Evolutionary conservation across 2,113 vertebrate species (phyloP).

Genomic region (Bos taurus): ARS-UCD2.0 NC_037333.1:61137501-61138000

Average conservation of each 20-base stretch:
- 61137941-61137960: neutral
- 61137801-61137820: neutral
- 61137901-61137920: neutral
- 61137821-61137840: neutral
- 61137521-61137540: conserved; percentile 20
- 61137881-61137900: neutral
- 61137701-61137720: conserved; percentile 28
- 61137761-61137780: neutral
- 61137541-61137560: neutral
- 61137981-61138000: neutral
- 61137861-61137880: neutral
- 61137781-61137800: neutral
- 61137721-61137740: conserved; percentile 48
- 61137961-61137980: neutral
- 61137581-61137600: conserved; percentile 16
- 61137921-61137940: neutral
- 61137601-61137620: conserved; percentile 31
- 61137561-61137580: conserved; percentile 3
- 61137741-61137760: conserved; percentile 52
- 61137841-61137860: neutral
- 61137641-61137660: conserved; percentile 56
- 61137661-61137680: conserved; percentile 9
- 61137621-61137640: neutral
- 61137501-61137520: conserved; percentile 46
- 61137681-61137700: conserved; percentile 28